Conservation (phyloP, 2,888 invertebrate genomes). For the Thelaira solivaga region DNA sequence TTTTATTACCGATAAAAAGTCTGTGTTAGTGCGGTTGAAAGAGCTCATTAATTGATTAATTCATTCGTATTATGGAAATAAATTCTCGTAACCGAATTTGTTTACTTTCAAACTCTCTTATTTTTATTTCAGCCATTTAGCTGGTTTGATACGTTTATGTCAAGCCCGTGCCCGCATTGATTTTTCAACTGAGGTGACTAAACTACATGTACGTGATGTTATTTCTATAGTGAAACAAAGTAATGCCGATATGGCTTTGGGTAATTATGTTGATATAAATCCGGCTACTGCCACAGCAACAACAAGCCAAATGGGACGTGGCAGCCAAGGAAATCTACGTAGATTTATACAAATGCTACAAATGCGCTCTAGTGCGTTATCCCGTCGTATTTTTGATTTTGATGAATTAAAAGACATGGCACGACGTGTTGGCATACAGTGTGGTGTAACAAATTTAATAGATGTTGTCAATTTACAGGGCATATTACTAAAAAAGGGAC, state of each 20-base stretch:
- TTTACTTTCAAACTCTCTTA: background rate
- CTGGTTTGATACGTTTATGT: conserved; percentile 91
- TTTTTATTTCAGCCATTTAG: conserved; percentile 82
- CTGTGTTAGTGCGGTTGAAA: too few relatives aligned
- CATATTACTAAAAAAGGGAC: conserved; percentile 88
- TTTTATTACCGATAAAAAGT: too few relatives aligned
- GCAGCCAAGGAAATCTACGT: conserved; percentile 79
- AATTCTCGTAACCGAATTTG: too few relatives aligned
- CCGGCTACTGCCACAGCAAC: conserved; percentile 82
- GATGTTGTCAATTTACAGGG: conserved; percentile 90
- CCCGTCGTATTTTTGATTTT: conserved; percentile 85
- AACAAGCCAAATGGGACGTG: conserved; percentile 79
- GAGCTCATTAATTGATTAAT: too few relatives aligned
- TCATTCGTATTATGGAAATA: too few relatives aligned
- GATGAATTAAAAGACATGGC: conserved; percentile 87
- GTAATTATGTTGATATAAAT: conserved; percentile 78
- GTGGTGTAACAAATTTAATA: conserved; percentile 81
- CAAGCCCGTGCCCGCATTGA: conserved; percentile 93
- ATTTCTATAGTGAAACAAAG: conserved; percentile 90
- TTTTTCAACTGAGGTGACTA: conserved; percentile 87
- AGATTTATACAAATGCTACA: conserved; percentile 85
- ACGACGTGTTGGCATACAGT: conserved; percentile 80
- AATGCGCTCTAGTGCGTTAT: conserved; percentile 81
- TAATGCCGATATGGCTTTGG: conserved; percentile 86
- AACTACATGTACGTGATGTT: conserved; percentile 89